Evolutionary conservation across 2,113 vertebrate species (phyloP).

Genomic region (Gavia stellata): DNA sequence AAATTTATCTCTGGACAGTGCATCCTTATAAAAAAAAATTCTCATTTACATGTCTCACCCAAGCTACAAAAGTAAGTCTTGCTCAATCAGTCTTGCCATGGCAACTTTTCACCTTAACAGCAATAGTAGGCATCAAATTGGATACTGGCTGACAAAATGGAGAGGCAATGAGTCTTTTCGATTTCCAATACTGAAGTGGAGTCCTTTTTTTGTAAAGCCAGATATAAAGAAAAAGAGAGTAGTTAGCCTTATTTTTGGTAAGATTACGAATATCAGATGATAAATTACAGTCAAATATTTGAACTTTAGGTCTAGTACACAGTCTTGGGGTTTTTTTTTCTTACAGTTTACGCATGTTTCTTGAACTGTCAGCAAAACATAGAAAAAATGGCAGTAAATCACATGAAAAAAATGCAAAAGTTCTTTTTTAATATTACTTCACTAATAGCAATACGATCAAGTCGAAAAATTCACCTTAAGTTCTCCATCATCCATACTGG

Average conservation of each 20-base stretch:
- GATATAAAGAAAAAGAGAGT: background rate
- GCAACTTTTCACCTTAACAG: background rate
- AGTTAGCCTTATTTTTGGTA: background rate
- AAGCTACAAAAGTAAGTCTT: background rate
- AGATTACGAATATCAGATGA: background rate
- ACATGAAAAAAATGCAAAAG: background rate
- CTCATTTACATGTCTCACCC: background rate
- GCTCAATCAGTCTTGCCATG: background rate
- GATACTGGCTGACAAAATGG: background rate
- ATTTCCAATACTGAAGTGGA: background rate
- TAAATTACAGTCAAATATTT: background rate
- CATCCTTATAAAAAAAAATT: background rate
- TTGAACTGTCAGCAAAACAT: background rate
- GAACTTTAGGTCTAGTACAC: accelerated
- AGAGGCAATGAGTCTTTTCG: background rate
- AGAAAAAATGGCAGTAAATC: background rate
- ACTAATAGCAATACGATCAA: background rate
- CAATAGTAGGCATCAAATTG: background rate
- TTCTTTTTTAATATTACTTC: background rate
- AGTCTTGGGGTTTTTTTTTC: background rate
- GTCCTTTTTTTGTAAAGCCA: background rate
- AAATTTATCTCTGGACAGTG: background rate
- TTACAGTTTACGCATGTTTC: background rate
- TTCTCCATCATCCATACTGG: background rate
- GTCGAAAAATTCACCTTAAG: background rate